These are phyloP conservation scores for Phaonia tiefii DNA, from an alignment of 2,888 invertebrate species.

Conservation along the genomic window DNA sequence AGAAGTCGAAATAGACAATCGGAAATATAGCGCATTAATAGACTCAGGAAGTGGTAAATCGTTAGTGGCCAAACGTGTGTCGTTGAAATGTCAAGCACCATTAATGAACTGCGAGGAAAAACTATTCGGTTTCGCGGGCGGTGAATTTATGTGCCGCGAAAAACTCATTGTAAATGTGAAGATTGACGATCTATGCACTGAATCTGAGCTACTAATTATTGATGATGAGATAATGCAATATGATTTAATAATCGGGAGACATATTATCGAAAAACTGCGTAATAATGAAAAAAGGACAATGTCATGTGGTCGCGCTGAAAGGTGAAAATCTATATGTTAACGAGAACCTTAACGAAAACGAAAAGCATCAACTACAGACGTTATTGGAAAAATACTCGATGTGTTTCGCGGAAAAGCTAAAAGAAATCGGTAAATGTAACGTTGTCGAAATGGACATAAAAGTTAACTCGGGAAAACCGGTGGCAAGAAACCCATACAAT, in stretches of 20 bases:
- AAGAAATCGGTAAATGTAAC: too few relatives aligned
- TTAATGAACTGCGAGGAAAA: constrained; percentile 19
- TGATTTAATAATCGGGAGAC: constrained; percentile 40
- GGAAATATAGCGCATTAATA: constrained; percentile 37
- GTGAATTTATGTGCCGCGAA: constrained; percentile 42
- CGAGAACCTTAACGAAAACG: background rate
- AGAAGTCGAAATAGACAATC: constrained; percentile 36
- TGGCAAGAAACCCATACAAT: too few relatives aligned
- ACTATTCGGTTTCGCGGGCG: constrained; percentile 47
- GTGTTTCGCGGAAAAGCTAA: too few relatives aligned
- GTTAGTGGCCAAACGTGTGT: constrained; percentile 26
- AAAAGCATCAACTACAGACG: constrained; percentile 4
- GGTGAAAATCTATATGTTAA: constrained; percentile 40
- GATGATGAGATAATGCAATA: constrained; percentile 30
- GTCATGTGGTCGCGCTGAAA: constrained; percentile 39
- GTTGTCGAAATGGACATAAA: too few relatives aligned
- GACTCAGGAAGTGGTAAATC: constrained; percentile 56
- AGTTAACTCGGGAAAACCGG: too few relatives aligned
- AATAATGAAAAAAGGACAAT: constrained; percentile 47
- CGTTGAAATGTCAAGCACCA: background rate
- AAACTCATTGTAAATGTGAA: background rate
- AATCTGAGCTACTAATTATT: constrained; percentile 29
- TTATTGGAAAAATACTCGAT: too few relatives aligned
- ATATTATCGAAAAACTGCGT: constrained; percentile 45
- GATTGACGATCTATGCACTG: constrained; percentile 15